Conservation (phyloP, 2,888 invertebrate species). For the Tinea pellionella region DNA sequence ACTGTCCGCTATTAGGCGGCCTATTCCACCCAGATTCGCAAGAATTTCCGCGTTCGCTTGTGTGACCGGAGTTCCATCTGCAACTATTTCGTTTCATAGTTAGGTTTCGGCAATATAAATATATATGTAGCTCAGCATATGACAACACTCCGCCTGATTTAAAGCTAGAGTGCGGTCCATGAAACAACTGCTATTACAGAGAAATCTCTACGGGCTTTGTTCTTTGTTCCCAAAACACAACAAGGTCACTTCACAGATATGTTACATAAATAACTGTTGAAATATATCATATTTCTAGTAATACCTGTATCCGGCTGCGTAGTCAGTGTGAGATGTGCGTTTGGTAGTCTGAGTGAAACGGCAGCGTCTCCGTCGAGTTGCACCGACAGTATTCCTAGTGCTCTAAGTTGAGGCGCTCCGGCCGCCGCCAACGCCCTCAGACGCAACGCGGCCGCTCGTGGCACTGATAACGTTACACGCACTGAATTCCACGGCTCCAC, state of each 20-base stretch:
- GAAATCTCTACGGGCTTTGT: no score
- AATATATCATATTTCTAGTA: neutral
- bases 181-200: no score
- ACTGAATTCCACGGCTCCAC: slow-evolving; percentile 99
- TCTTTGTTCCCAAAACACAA: no score
- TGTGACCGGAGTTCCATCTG: slow-evolving; percentile 17
- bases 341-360: slow-evolving; percentile 73
- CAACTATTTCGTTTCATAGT: neutral
- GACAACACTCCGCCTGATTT: no score
- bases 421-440: slow-evolving; percentile 92
- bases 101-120: neutral
- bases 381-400: slow-evolving; percentile 94
- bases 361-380: slow-evolving; percentile 93
- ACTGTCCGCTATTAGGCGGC: slow-evolving; percentile 37
- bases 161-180: no score
- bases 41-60: slow-evolving; percentile 45
- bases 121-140: no score
- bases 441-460: slow-evolving; percentile 93
- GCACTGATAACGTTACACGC: slow-evolving; percentile 96
- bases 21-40: slow-evolving; percentile 48
- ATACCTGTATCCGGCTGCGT: neutral
- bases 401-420: slow-evolving; percentile 88
- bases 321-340: slow-evolving; percentile 14
- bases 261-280: no score
- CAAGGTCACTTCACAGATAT: no score